A percentile compares a stretch with the other conserved stretches of the same genome.
Evolutionary conservation across 53 echinoderm and acorn worm genomes (phyloP).

Genomic region (Mesocentrotus franciscanus): DNA sequence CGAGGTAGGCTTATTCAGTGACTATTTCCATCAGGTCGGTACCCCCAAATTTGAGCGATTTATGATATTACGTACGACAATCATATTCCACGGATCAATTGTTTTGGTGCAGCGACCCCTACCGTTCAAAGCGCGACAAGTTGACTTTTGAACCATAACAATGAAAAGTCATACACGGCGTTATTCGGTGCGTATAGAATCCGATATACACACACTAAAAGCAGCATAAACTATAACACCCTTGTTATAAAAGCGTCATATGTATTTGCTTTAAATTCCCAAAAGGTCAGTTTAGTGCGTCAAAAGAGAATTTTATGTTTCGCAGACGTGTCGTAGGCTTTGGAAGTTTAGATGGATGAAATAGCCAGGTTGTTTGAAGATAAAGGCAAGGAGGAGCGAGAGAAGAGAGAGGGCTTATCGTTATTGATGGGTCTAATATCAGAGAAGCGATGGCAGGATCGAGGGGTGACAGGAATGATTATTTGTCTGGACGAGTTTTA

Average conservation of each 20-base stretch:
- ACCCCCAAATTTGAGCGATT: background rate
- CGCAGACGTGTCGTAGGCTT: background rate
- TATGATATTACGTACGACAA: background rate
- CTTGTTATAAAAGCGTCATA: background rate
- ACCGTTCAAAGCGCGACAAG: constrained; percentile 1
- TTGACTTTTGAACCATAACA: constrained; percentile 45
- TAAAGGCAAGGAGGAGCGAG: background rate
- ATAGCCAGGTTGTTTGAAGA: background rate
- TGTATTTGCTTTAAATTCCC: constrained; percentile 46
- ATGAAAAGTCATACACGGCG: background rate
- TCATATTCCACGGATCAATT: constrained; percentile 20
- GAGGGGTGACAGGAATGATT: background rate
- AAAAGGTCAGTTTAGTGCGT: background rate
- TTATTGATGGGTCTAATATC: constrained; percentile 25
- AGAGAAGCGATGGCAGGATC: background rate
- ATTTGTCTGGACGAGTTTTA: constrained; percentile 35
- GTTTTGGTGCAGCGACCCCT: constrained; percentile 46
- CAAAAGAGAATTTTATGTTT: background rate
- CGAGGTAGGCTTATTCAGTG: background rate
- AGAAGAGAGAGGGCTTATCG: background rate
- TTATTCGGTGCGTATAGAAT: background rate
- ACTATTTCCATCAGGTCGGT: background rate
- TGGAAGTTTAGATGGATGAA: background rate
- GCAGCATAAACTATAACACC: background rate
- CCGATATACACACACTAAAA: background rate